Conservation (phyloP, 2,888 invertebrate genomes). For the Chalcis sispes region DNA sequence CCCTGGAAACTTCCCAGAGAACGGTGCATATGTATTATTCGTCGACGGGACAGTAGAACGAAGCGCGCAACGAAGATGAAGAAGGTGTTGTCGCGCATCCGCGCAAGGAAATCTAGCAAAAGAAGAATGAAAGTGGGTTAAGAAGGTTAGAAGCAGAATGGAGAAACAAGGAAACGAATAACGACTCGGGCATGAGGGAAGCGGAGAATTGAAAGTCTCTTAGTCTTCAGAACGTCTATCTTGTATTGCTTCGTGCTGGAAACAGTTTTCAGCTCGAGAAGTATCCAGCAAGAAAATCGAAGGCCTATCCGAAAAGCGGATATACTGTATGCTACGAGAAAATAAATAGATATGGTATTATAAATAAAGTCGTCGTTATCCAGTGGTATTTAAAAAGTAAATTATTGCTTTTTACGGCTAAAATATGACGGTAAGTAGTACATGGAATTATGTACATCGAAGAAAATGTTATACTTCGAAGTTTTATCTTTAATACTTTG, state of each 20-base stretch:
- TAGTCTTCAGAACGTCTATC: no score
- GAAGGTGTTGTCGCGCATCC: background rate
- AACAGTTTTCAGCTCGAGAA: background rate
- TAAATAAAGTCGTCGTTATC: no score
- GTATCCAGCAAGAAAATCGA: background rate
- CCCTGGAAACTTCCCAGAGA: slow-evolving; percentile 15
- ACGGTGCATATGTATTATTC: slow-evolving; percentile 35
- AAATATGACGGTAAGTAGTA: no score
- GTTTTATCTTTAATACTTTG: no score
- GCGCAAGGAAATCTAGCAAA: background rate
- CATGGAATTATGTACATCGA: no score
- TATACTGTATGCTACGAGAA: no score
- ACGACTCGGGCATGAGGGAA: slow-evolving; percentile 24
- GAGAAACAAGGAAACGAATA: slow-evolving; percentile 22
- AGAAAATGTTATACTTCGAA: no score
- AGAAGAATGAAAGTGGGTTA: background rate
- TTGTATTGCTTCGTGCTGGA: slow-evolving; percentile 4
- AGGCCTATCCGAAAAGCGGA: no score
- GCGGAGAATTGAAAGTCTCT: slow-evolving; percentile 38
- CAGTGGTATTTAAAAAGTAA: no score
- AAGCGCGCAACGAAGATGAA: slow-evolving; percentile 10
- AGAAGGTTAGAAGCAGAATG: slow-evolving; percentile 26
- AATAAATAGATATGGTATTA: no score
- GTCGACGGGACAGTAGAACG: background rate
- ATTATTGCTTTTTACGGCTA: no score